phyloP scores from a whole-genome alignment of 2,888 invertebrate species.

The Drosophila pullipes region DNA sequence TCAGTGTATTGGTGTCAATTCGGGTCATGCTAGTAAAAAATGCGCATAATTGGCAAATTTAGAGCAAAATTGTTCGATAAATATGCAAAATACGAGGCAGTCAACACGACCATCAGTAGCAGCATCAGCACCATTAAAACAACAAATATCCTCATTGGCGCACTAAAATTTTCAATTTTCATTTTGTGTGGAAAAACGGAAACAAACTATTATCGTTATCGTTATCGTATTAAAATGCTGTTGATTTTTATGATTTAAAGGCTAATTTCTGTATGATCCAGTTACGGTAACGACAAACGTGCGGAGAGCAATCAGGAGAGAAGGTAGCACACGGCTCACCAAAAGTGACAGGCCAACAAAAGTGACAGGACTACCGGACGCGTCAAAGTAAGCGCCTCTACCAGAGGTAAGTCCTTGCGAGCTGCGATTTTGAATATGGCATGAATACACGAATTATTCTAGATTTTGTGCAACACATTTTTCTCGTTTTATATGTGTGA shows the following conservation, averaged over 20 bases:
- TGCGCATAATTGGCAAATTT: constrained; percentile 79
- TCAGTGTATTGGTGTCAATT: constrained; percentile 61
- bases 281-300: neutral
- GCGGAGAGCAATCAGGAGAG: neutral
- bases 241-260: neutral
- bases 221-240: neutral
- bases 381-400: neutral
- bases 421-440: neutral
- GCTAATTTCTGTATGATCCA: neutral
- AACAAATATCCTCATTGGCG: constrained; percentile 11
- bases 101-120: constrained; percentile 3
- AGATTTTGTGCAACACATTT: neutral
- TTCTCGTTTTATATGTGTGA: neutral
- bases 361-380: neutral
- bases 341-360: neutral
- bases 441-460: too few relatives aligned
- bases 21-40: constrained; percentile 72
- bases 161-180: constrained; percentile 22
- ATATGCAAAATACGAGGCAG: constrained; percentile 63
- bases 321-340: neutral
- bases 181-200: constrained; percentile 12
- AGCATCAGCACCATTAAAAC: constrained; percentile 3
- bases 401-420: neutral
- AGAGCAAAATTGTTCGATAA: constrained; percentile 76
- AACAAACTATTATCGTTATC: too few relatives aligned